These are phyloP conservation scores for Ptilodon capucinus DNA, from an alignment of 2,888 invertebrate species.

Conservation along the genomic window DNA sequence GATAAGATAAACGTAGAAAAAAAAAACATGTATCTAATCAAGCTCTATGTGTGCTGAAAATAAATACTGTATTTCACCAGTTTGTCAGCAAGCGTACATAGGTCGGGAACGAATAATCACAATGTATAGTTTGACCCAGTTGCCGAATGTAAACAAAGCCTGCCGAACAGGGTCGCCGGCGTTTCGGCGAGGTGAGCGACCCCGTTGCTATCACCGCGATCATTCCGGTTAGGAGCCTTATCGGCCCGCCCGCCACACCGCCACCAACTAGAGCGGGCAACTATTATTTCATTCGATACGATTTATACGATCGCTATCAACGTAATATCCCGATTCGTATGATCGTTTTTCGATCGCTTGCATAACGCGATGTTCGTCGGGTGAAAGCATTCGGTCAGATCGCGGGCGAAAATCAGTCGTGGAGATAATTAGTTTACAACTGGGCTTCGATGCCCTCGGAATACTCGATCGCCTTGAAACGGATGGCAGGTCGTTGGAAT, in stretches of 20 bases:
- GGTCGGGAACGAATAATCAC: conserved; percentile 4
- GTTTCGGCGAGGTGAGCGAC: conserved; percentile 72
- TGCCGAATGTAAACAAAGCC: conserved; percentile 55
- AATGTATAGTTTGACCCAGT: conserved; percentile 53
- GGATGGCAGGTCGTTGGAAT: neutral
- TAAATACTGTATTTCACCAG: neutral
- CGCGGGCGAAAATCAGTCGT: neutral
- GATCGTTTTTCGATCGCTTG: neutral
- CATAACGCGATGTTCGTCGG: neutral
- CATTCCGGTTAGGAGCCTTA: conserved; percentile 66
- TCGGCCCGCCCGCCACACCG: conserved; percentile 39
- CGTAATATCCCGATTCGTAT: conserved; percentile 1
- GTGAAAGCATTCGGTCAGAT: neutral
- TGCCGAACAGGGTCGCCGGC: conserved; percentile 67
- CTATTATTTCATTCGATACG: conserved; percentile 39
- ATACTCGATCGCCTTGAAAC: neutral
- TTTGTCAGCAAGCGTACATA: neutral
- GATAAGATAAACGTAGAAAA: neutral
- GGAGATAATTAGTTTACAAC: neutral
- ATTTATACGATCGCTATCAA: conserved; percentile 2
- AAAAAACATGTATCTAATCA: neutral
- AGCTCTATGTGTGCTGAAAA: neutral
- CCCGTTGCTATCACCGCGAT: conserved; percentile 58
- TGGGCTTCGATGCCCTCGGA: neutral
- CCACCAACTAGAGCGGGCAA: conserved; percentile 57